phyloP scores from a whole-genome alignment of 1,140 invertebrate genomes.

The Pseudomyrmex gracilis region DNA sequence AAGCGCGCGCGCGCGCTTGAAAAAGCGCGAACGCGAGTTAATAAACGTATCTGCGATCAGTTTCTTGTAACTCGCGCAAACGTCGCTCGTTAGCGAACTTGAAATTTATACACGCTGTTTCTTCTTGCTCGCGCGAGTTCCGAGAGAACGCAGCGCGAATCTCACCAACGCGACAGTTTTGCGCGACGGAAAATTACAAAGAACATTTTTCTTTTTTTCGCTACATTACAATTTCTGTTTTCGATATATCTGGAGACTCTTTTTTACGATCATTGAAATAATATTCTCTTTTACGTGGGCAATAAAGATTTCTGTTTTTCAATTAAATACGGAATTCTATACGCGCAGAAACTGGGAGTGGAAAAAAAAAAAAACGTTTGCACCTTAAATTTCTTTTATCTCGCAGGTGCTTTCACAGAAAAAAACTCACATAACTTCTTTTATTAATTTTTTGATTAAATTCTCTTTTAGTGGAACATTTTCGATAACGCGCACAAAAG shows the following conservation, averaged over 20 bases:
- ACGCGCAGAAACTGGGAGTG: neutral
- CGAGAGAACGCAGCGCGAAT: conserved; percentile 41
- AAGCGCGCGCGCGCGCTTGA: neutral
- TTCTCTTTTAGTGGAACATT: neutral
- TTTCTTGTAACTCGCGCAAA: conserved; percentile 22
- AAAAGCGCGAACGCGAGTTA: conserved; percentile 18
- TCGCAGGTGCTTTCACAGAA: neutral
- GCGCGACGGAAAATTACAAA: neutral
- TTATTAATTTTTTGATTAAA: conserved; percentile 1
- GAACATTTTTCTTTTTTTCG: neutral
- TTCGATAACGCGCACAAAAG: neutral
- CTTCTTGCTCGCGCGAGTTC: conserved; percentile 44
- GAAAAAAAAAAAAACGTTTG: neutral
- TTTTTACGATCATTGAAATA: neutral
- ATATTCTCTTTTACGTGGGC: neutral
- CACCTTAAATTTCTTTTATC: conserved; percentile 8
- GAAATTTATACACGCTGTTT: conserved; percentile 34
- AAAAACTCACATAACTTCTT: neutral
- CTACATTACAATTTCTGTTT: neutral
- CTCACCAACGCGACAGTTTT: conserved; percentile 45
- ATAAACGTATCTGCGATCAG: conserved; percentile 37
- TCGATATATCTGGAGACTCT: neutral
- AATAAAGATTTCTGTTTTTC: conserved; percentile 12
- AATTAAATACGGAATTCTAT: neutral
- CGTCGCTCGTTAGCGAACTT: conserved; percentile 53